Evolutionary conservation across 1,140 invertebrate species (phyloP), one percentile per base, ranked within the genome.

Genomic region (Drosophila funebris): DNA sequence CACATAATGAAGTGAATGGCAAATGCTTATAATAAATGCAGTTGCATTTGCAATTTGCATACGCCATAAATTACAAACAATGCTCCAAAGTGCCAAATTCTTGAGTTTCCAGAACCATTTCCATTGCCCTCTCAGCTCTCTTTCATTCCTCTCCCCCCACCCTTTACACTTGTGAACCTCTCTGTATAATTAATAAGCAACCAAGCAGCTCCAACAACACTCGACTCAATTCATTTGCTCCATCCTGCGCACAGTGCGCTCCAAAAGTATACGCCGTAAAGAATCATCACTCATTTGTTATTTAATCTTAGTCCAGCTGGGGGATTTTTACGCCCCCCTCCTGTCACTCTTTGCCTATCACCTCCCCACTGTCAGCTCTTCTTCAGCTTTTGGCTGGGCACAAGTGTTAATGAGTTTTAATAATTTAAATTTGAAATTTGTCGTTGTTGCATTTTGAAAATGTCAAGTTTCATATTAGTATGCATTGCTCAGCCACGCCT

Each of bases 221-320:
- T 61, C 46, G 13, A 41, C 64, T 60, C 53, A 58, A 58, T 67
- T 58, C 53, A 67, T 67, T 67, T 57, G 41, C 44, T 20, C 9
- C 1, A 37, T 20, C n/a, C 37, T 41, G 5, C 9, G 46, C 27
- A 61, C 57, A 63, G 46, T 36, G n/a, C 3, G 56, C 20, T 56
- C 60, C 27, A 69, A 70, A 78, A 79, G 72, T 78, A 68, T 79
- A 13, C 13, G 73, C 80, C 76, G 58, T 61, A 24, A 71, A 80
- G 81, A 85, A 83, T 82, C 82, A 88, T 85, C 66, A 78, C 83
- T 85, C 82, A 85, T 85, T 85, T 82, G 82, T 85, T 85, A 85
- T 85, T 87, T 85, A 87, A 78, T 87, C 78, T 68, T 78, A 66
- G 78, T 69, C 83, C 83, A 73, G 82, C 76, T 46, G 46, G 66